Percentiles rank a stretch among this genome's conserved stretches.
Evolutionary conservation across 2,113 vertebrate genomes (phyloP).

Genomic region (Gallinago paraguaiae): DNA sequence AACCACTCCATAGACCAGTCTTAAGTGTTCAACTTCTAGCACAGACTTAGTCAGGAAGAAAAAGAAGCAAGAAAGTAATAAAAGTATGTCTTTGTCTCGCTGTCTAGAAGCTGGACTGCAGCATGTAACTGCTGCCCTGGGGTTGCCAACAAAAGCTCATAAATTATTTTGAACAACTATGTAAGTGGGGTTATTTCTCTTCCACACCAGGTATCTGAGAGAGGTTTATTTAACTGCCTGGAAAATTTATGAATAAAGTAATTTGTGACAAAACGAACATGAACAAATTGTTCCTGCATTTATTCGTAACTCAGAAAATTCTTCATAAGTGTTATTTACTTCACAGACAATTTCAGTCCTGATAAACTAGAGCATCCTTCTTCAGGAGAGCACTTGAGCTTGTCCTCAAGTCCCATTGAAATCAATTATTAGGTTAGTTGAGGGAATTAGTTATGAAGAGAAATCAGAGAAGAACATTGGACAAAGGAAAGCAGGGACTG

Average conservation of each 20-base stretch:
- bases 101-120: background rate
- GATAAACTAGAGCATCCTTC: slow-evolving; percentile 40
- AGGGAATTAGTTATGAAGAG: background rate
- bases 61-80: background rate
- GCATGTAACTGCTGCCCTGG: background rate
- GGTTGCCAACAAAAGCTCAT: background rate
- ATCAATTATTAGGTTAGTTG: slow-evolving; percentile 16
- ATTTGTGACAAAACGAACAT: background rate
- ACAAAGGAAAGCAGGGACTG: background rate
- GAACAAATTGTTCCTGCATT: background rate
- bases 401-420: background rate
- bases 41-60: background rate
- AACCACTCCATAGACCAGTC: background rate
- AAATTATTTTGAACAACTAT: background rate
- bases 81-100: background rate
- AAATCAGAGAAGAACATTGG: background rate
- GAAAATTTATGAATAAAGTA: background rate
- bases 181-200: background rate
- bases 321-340: slow-evolving; percentile 37
- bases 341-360: background rate
- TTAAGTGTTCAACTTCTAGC: background rate
- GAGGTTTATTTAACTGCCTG: background rate
- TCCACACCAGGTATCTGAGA: background rate
- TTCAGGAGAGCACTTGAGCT: slow-evolving; percentile 22
- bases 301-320: background rate